Evolutionary conservation across 2,888 invertebrate genomes (phyloP).

Genomic region (Drosophila mayaguana): DNA sequence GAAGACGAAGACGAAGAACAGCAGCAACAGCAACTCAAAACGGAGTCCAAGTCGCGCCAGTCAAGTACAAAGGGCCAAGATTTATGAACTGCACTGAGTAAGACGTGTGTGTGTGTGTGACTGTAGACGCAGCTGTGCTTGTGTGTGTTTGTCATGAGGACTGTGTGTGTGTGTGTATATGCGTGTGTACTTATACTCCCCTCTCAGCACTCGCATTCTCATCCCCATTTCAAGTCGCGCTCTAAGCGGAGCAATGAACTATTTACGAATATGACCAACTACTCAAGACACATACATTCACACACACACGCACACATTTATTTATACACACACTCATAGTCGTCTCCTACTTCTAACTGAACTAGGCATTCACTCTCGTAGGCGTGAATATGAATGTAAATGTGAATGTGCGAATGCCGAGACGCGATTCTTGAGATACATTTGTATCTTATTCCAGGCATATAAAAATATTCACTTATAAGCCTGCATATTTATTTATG

Average conservation of each 20-base stretch:
- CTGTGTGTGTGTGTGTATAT: constrained; percentile 16
- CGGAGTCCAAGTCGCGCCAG: constrained; percentile 42
- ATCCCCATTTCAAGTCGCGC: constrained; percentile 45
- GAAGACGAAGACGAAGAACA: constrained; percentile 7
- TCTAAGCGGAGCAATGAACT: constrained; percentile 74
- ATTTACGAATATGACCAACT: constrained; percentile 70
- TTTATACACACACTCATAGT: not conserved
- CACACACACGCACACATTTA: constrained; percentile 5
- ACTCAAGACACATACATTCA: constrained; percentile 19
- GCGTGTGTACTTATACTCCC: constrained; percentile 40
- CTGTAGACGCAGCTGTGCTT: constrained; percentile 21
- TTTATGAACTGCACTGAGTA: constrained; percentile 73
- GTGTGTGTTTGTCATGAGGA: constrained; percentile 17
- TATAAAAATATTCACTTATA: constrained; percentile 52
- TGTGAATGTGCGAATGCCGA: constrained; percentile 30
- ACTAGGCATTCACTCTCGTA: constrained; percentile 20
- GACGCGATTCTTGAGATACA: constrained; percentile 44
- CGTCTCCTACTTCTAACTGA: constrained; percentile 13
- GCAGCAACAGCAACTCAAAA: constrained; percentile 29
- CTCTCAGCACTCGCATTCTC: constrained; percentile 29
- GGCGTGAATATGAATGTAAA: constrained; percentile 45
- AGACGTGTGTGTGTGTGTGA: constrained; percentile 22
- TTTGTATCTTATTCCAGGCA: constrained; percentile 42
- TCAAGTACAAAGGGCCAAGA: constrained; percentile 69
- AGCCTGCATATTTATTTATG: constrained; percentile 74